A percentile compares a stretch with the other conserved stretches of the same genome.
Evolutionary conservation across 2,797 vertebrate species (phyloP).

Genomic region (Pseudocheirus occidentalis): DNA sequence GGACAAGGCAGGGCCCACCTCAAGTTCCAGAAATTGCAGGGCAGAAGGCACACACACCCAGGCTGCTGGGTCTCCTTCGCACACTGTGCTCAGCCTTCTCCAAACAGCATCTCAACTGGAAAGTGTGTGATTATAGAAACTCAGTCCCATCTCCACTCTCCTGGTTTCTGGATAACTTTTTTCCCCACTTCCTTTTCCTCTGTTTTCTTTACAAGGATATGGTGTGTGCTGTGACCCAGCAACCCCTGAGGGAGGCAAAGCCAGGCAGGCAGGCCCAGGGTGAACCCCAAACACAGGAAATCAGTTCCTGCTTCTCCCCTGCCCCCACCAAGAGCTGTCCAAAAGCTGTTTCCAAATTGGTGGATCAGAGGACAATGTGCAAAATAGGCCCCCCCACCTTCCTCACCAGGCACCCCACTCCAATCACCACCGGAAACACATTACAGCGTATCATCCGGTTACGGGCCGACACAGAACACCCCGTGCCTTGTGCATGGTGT

Average conservation of each 20-base stretch:
- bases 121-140: conserved; percentile 63
- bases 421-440: not conserved
- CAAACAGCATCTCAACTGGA: conserved; percentile 54
- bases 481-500: not conserved
- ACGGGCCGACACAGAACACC: not conserved
- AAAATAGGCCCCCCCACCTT: not conserved
- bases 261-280: not conserved
- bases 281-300: conserved; percentile 67
- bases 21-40: conserved; percentile 45
- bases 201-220: not conserved
- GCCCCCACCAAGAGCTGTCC: conserved; percentile 66
- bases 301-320: conserved; percentile 29
- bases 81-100: not conserved
- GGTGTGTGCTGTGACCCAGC: conserved; percentile 19
- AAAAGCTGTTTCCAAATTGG: conserved; percentile 78
- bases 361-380: conserved; percentile 62
- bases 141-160: conserved; percentile 39
- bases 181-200: conserved; percentile 63
- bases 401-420: not conserved
- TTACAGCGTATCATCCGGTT: not conserved
- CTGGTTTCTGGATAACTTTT: conserved; percentile 54
- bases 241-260: not conserved
- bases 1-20: not conserved
- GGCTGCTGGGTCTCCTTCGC: not conserved
- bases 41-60: too few relatives aligned